These are phyloP conservation scores for Melitaea cinxia DNA, from an alignment of 1,140 invertebrate genomes.

Conservation along the genomic window DNA sequence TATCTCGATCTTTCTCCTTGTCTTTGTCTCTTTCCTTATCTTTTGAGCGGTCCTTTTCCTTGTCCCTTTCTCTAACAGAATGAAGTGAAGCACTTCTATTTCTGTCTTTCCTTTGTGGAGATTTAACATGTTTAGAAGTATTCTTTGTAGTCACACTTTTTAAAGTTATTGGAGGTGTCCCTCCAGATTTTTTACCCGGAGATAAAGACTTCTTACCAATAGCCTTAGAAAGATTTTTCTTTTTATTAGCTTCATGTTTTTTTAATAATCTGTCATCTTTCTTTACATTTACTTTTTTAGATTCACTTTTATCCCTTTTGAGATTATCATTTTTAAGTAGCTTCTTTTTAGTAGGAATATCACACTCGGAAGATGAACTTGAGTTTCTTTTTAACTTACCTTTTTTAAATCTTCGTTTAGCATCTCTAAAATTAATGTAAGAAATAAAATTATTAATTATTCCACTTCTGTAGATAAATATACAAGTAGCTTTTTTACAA, in stretches of 20 bases:
- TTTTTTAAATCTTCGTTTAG: conserved; percentile 73
- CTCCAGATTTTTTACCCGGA: conserved; percentile 78
- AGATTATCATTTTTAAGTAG: conserved; percentile 65
- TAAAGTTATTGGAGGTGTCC: conserved; percentile 77
- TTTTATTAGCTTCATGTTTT: conserved; percentile 69
- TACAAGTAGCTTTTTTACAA: too few relatives aligned
- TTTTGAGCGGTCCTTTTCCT: conserved; percentile 68
- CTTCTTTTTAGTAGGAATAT: conserved; percentile 77
- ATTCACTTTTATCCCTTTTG: conserved; percentile 75
- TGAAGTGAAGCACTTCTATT: conserved; percentile 74
- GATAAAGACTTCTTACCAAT: conserved; percentile 77
- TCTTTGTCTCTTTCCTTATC: conserved; percentile 71
- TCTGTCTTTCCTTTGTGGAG: conserved; percentile 70
- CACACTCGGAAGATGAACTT: conserved; percentile 79
- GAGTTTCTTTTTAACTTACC: conserved; percentile 79
- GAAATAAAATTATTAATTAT: too few relatives aligned
- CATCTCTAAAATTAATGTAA: conserved; percentile 57
- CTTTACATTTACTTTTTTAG: conserved; percentile 69
- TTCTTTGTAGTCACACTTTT: conserved; percentile 69
- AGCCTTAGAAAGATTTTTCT: conserved; percentile 57
- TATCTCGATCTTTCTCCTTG: conserved; percentile 69
- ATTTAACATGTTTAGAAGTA: conserved; percentile 72
- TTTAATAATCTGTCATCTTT: conserved; percentile 74
- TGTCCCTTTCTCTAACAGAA: conserved; percentile 68
- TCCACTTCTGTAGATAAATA: too few relatives aligned